Base-by-base conservation (phyloP, 1,140 invertebrate species). In the Drosophila sproati region DNA sequence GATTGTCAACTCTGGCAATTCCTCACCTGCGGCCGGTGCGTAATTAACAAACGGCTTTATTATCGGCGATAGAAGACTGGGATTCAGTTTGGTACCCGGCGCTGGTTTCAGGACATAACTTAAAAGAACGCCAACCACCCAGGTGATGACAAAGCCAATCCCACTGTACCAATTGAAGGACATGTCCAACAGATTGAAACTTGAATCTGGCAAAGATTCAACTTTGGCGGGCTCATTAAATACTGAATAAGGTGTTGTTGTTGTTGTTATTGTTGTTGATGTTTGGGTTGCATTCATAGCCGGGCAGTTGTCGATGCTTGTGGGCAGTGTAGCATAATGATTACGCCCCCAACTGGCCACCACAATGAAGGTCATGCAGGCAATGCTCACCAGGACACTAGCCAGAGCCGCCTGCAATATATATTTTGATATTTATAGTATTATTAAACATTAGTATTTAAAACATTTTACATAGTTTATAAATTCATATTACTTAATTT, bases 351-450 rank as follows among this genome's bases (percentile, higher is more conserved):
- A 96, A 1, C 96, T 95, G 5, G 96, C 96, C 31, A 96, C 93
- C 2, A 96, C 96, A 47, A 98, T 95, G 95, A 95, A 96, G 6
- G 95, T 94, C 70, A 96, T 95, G 12, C 96, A 92, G 3, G 93
- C 88, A 20, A 97, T 92, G 70, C 96, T 95, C 7, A 92, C 79
- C 0, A 96, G 12, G 0, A 95, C 94, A 5, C 96, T 96, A 37
- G 92, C 91, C 55, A 96, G 92, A 0, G 96, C 96, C 41, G 87
- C 87, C 86, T 91, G 41, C 2, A 55, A 31, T 28, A n/a, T 37
- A 28, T 56, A 31, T 56, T 35, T 39, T 29, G 4, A n/a, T 20
- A 2, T 1, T 4, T 20, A 4, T 1, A 3, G 0, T 39, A 2
- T 37, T 43, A 0, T 20, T 20, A 20, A 1, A 20, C 20, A 20